A percentile compares a stretch with the other conserved stretches of the same genome.
phyloP scores from a whole-genome alignment of 2,797 vertebrate genomes.

The Alca torda region DNA sequence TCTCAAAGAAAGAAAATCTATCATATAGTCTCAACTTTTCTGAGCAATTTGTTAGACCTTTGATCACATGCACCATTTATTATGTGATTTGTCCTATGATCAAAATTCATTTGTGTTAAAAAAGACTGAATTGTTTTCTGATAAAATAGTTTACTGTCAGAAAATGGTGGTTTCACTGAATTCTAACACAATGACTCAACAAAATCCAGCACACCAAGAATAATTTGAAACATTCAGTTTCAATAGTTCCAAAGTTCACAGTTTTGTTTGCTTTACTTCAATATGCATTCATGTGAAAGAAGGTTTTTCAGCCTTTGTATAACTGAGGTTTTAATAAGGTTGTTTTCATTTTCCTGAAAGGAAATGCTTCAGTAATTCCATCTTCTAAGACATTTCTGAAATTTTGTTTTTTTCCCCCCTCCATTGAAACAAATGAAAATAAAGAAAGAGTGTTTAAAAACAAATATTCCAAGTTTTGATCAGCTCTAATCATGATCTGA shows the following conservation, averaged over 20 bases:
- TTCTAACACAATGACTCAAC: neutral
- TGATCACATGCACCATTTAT: neutral
- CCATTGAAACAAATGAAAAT: neutral
- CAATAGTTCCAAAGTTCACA: neutral
- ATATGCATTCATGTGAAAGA: neutral
- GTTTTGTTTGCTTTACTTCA: neutral
- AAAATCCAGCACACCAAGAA: neutral
- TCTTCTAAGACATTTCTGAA: neutral
- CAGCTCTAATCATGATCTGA: neutral
- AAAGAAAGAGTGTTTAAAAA: neutral
- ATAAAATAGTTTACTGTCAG: neutral
- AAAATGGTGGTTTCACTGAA: neutral
- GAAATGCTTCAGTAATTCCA: neutral
- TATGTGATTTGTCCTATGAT: neutral
- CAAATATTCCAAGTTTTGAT: neutral
- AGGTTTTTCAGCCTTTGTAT: neutral
- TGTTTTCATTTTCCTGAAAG: neutral
- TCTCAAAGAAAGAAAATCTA: slow-evolving; percentile 48
- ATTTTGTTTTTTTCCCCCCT: neutral
- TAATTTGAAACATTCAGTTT: neutral
- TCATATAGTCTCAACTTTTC: slow-evolving; percentile 17
- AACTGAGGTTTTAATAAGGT: neutral
- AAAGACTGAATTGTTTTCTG: neutral
- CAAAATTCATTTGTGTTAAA: neutral
- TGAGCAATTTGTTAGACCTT: slow-evolving; percentile 13